phyloP scores from a whole-genome alignment of 1,140 invertebrate species.

The Bombus breviceps region DNA sequence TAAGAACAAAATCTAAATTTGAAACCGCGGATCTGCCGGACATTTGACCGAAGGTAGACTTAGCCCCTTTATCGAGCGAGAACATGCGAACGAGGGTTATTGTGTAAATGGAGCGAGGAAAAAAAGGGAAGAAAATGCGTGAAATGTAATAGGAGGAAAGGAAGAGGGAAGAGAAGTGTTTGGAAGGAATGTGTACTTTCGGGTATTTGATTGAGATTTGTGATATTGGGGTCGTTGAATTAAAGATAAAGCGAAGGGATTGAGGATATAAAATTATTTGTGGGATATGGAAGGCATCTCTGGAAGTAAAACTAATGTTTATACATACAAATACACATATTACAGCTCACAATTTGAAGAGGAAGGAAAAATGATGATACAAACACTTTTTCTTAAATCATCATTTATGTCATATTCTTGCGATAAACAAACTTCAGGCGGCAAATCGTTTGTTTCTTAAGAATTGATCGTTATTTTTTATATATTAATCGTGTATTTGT shows the following conservation, averaged over 20 bases:
- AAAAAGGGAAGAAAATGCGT: background rate
- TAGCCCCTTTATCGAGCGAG: background rate
- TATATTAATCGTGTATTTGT: no score
- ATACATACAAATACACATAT: no score
- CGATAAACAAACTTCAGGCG: no score
- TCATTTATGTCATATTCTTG: no score
- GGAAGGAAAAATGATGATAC: no score
- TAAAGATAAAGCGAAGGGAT: background rate
- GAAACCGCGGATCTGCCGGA: no score
- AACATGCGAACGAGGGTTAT: background rate
- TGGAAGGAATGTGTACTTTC: background rate
- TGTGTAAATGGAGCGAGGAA: background rate
- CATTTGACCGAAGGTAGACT: background rate
- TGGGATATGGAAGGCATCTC: background rate
- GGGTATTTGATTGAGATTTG: slow-evolving; percentile 2
- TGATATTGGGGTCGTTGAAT: background rate
- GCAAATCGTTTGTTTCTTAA: no score
- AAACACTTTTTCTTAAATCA: no score
- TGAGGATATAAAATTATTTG: background rate
- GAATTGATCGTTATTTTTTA: no score
- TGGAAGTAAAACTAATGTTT: no score
- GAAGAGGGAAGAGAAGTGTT: background rate
- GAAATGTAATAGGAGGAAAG: background rate
- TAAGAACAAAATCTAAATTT: background rate
- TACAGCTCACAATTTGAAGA: no score